Base-by-base conservation (phyloP, 2,113 vertebrate genomes). In the Oncorhynchus keta region DNA sequence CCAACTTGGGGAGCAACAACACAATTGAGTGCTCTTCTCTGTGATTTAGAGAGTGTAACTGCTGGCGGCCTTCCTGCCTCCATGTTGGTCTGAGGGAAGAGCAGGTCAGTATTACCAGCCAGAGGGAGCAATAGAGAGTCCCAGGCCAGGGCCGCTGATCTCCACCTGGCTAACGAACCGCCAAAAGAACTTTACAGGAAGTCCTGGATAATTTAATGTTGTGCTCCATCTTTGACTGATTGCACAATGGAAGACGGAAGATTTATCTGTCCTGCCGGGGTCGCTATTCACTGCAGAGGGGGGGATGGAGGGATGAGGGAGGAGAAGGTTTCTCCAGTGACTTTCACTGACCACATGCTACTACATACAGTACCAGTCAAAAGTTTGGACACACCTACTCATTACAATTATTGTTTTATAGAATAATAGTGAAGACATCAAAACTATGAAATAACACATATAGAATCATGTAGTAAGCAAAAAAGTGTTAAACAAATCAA, bases 121-220 rank as follows among this genome's bases (percentile, higher is more conserved):
- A 86, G 35, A 49, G 57, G 51, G 20, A 70, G 62, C 22, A 51
- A 64, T 35, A 39, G 32, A 74, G 77, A 39, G 73, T 78, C 83
- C 84, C 51, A 45, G 66, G 81, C 80, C 79, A 30, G 76, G 73
- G 83, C 80, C 89, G 86, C 85, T 84, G 89, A 90, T 85, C 89
- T 93, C 89, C 87, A 89, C 86, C 89, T 82, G 26, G 32, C 81
- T 88, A 74, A 79, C 76, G 81, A 86, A 82, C 77, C 76, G 82
- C 84, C 89, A 87, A 80, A 90, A 85, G 85, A 92, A 76, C 74
- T 73, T 85, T 83, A 83, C 89, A 88, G 92, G 93, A 94, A 94
- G 92, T 92, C 89, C 84, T 64, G 81, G 89, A 93, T 94, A 91
- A 93, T 93, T 95, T 93, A 94, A 93, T 77, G 89, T 91, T 90